Conservation (phyloP, 2,797 vertebrate species). For the Chanos chanos region DNA sequence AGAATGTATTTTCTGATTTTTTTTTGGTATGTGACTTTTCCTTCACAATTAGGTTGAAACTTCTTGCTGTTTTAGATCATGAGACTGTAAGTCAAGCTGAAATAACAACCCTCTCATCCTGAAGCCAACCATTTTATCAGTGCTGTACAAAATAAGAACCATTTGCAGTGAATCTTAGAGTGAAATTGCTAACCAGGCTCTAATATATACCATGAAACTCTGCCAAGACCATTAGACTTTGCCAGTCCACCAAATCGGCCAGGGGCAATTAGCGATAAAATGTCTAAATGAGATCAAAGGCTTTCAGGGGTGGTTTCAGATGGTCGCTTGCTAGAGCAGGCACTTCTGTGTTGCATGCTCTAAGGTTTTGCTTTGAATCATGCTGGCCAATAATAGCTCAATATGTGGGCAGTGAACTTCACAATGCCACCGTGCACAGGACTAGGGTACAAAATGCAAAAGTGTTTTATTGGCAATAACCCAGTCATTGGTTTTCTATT, state of each 20-base stretch:
- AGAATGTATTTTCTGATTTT: slow-evolving; percentile 16
- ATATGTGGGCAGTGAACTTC: slow-evolving; percentile 1
- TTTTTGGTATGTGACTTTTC: slow-evolving; percentile 28
- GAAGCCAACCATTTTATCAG: slow-evolving; percentile 56
- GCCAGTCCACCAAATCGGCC: too few species aligned
- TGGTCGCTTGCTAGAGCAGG: not conserved
- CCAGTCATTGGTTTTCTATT: slow-evolving; percentile 33
- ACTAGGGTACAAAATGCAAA: slow-evolving; percentile 9
- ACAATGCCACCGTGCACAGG: slow-evolving; percentile 22
- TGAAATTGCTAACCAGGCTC: too few species aligned
- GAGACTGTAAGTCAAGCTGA: slow-evolving; percentile 49
- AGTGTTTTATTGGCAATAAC: slow-evolving; percentile 15
- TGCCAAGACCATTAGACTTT: too few species aligned
- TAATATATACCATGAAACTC: too few species aligned
- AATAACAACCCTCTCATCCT: slow-evolving; percentile 62
- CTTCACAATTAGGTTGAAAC: slow-evolving; percentile 58
- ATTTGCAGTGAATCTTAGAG: not conserved
- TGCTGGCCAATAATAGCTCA: slow-evolving; percentile 13
- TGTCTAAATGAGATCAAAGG: not conserved
- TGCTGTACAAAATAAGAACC: not conserved
- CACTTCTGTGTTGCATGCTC: slow-evolving; percentile 2
- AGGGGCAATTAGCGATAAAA: too few species aligned
- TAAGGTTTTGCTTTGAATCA: slow-evolving; percentile 7
- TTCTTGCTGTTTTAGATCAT: too few species aligned
- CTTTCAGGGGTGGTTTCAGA: not conserved